Conservation (phyloP, 2,888 invertebrate species). For the Helicoverpa assulta region DNA sequence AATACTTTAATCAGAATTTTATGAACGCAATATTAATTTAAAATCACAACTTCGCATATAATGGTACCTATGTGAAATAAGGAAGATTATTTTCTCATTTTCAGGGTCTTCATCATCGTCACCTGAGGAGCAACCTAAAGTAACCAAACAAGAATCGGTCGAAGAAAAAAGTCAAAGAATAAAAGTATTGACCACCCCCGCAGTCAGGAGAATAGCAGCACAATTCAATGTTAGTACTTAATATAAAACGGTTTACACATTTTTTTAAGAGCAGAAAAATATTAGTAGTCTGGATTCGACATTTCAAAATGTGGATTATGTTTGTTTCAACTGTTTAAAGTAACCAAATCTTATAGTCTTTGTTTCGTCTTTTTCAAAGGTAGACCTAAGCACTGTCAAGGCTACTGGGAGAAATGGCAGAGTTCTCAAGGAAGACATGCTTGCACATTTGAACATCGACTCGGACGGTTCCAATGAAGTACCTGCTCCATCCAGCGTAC, state of each 20-base stretch:
- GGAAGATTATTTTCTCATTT: slow-evolving; percentile 13
- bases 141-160: slow-evolving; percentile 57
- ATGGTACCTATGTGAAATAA: too few relatives aligned
- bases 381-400: slow-evolving; percentile 92
- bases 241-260: too few relatives aligned
- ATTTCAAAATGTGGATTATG: too few relatives aligned
- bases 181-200: slow-evolving; percentile 95
- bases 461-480: slow-evolving; percentile 88
- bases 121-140: slow-evolving; percentile 54
- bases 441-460: slow-evolving; percentile 91
- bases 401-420: slow-evolving; percentile 97
- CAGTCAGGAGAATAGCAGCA: slow-evolving; percentile 97
- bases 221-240: slow-evolving; percentile 93
- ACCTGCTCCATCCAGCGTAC: slow-evolving; percentile 65
- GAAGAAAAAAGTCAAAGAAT: slow-evolving; percentile 67
- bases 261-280: too few relatives aligned
- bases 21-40: too few relatives aligned
- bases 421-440: slow-evolving; percentile 98
- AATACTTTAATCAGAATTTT: too few relatives aligned
- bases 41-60: too few relatives aligned
- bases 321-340: too few relatives aligned
- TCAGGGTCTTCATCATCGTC: slow-evolving; percentile 66
- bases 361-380: slow-evolving; percentile 83
- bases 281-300: too few relatives aligned
- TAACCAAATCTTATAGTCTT: too few relatives aligned